phyloP scores from a whole-genome alignment of 2,797 vertebrate genomes.

The Acanthiza pusilla region DNA sequence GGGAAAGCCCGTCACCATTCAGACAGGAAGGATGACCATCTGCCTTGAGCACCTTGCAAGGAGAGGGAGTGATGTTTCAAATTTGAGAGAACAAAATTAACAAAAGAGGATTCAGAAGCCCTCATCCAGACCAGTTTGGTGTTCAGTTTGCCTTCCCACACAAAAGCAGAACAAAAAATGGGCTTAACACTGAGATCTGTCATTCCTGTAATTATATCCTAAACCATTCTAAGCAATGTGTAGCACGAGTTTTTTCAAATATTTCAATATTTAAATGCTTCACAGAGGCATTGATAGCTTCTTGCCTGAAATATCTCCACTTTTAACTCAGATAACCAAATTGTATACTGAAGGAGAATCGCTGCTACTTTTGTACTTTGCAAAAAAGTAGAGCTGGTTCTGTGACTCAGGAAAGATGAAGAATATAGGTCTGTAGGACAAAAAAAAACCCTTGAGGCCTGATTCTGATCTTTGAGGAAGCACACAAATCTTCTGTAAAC shows the following conservation, averaged over 20 bases:
- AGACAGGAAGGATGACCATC: constrained; percentile 52
- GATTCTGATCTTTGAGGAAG: constrained; percentile 27
- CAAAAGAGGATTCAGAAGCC: constrained; percentile 2
- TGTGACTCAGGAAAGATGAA: not conserved
- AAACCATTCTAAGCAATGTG: not conserved
- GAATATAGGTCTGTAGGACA: not conserved
- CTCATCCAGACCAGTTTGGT: not conserved
- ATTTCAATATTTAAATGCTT: constrained; percentile 37
- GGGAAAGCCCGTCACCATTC: constrained; percentile 48
- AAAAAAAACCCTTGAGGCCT: not conserved
- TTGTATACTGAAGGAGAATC: not conserved
- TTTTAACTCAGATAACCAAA: not conserved
- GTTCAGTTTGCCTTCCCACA: constrained; percentile 39
- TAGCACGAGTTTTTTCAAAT: constrained; percentile 54
- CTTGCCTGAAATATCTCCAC: not conserved
- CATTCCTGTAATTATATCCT: not conserved
- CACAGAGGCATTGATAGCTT: not conserved
- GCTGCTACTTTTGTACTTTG: not conserved
- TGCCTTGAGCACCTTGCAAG: constrained; percentile 10
- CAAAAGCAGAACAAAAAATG: constrained; percentile 35
- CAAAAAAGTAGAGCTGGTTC: not conserved
- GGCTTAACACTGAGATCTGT: not conserved
- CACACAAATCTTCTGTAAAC: not conserved
- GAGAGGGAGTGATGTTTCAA: not conserved
- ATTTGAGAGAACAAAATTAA: constrained; percentile 43